phyloP scores from a whole-genome alignment of 2,888 invertebrate genomes.

The Eilema griseolum region DNA sequence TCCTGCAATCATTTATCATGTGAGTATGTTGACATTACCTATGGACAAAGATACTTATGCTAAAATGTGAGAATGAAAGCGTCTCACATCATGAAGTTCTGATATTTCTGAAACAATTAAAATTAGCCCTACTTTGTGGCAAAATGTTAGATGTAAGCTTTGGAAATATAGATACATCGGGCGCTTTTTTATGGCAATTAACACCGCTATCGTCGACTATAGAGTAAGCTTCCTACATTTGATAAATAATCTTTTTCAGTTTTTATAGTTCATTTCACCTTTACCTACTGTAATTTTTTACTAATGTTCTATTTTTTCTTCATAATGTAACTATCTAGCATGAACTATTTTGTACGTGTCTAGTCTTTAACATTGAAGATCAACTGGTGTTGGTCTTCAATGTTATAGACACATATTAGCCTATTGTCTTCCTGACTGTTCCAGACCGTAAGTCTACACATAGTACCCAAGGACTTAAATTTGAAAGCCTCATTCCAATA shows the following conservation, averaged over 20 bases:
- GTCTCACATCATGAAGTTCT: not conserved
- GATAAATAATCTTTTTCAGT: not conserved
- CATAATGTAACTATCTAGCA: not conserved
- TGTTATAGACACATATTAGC: not conserved
- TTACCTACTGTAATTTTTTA: not conserved
- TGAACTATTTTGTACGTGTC: not conserved
- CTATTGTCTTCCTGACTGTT: not conserved
- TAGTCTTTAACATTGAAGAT: not conserved
- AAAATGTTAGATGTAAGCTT: not conserved
- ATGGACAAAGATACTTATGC: no score
- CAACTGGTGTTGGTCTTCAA: not conserved
- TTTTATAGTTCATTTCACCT: not conserved
- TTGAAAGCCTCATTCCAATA: not conserved
- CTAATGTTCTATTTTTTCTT: not conserved
- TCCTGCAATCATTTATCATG: no score
- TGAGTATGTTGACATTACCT: no score
- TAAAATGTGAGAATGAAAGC: no score
- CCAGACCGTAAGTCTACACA: not conserved
- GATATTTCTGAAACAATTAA: not conserved
- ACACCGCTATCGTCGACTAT: not conserved
- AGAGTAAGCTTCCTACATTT: slow-evolving; percentile 1
- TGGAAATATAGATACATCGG: not conserved
- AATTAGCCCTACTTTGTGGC: not conserved
- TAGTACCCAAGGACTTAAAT: not conserved
- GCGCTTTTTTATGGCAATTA: not conserved